Conservation (phyloP, 2,888 invertebrate genomes). For the Xestia ashworthii region DNA sequence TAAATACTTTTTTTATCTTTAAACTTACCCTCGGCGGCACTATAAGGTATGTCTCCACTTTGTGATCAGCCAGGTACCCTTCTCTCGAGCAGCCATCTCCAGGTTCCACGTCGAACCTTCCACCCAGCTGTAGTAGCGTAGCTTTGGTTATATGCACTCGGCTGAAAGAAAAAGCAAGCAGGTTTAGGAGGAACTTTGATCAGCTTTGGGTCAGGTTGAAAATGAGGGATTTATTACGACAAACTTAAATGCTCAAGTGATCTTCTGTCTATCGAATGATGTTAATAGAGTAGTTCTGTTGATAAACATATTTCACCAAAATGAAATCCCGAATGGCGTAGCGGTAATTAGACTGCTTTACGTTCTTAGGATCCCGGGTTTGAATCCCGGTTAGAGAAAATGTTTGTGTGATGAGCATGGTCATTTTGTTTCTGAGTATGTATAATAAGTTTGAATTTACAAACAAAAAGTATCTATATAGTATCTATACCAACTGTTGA, state of each 20-base stretch:
- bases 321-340: too few species aligned
- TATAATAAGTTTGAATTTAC: too few species aligned
- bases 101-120: conserved; percentile 96
- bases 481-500: too few species aligned
- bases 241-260: background rate
- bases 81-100: conserved; percentile 96
- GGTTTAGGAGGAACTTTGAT: background rate
- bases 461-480: too few species aligned
- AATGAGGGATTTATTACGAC: background rate
- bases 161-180: conserved; percentile 83
- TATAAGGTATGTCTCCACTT: conserved; percentile 96
- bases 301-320: too few species aligned
- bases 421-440: too few species aligned
- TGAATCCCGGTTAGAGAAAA: too few species aligned
- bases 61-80: conserved; percentile 96
- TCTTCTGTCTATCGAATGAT: background rate
- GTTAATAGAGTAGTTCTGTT: too few species aligned
- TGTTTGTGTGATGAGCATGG: too few species aligned
- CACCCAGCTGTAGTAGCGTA: conserved; percentile 95
- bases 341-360: too few species aligned
- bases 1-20: too few species aligned
- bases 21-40: conserved; percentile 94
- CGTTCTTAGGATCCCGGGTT: too few species aligned
- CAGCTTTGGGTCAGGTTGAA: background rate
- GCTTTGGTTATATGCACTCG: conserved; percentile 97